Percentiles rank a stretch among this genome's conserved stretches.
These are phyloP conservation scores for Sarcophaga bullata DNA, from an alignment of 1,140 invertebrate species.

Conservation along the genomic window DNA sequence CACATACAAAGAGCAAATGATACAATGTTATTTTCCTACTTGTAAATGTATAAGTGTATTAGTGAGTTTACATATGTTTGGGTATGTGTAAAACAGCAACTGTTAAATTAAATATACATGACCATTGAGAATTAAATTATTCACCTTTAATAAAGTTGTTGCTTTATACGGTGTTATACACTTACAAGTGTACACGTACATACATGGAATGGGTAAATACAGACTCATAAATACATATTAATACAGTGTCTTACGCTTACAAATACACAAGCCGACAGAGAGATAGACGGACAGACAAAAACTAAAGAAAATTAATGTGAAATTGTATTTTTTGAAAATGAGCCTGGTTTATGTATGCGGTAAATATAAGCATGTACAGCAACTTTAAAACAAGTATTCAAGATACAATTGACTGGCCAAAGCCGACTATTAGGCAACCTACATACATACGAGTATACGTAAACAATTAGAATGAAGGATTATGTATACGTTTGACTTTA, in stretches of 20 bases:
- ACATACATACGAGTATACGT: too few species aligned
- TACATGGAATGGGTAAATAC: background rate
- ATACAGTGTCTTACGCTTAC: too few species aligned
- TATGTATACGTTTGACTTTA: too few species aligned
- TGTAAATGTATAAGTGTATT: too few species aligned
- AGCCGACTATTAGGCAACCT: too few species aligned
- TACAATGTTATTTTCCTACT: too few species aligned
- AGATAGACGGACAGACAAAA: background rate
- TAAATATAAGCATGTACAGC: background rate
- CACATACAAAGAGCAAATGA: too few species aligned
- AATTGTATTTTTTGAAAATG: background rate
- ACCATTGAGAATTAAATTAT: constrained; percentile 22
- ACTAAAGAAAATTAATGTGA: constrained; percentile 10
- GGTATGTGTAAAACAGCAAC: background rate
- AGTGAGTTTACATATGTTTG: too few species aligned
- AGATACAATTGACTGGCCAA: too few species aligned
- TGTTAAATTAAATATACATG: constrained; percentile 27
- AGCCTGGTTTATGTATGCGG: background rate
- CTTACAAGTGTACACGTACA: background rate
- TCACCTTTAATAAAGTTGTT: constrained; percentile 24
- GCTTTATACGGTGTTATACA: background rate
- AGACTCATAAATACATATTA: background rate
- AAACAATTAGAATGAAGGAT: too few species aligned
- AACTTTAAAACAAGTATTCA: too few species aligned
- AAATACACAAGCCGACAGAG: background rate